Percentiles rank a stretch among this genome's conserved stretches.
Evolutionary conservation across 2,797 vertebrate genomes (phyloP).

Genomic region (Ctenochaetus hawaiiensis): DNA sequence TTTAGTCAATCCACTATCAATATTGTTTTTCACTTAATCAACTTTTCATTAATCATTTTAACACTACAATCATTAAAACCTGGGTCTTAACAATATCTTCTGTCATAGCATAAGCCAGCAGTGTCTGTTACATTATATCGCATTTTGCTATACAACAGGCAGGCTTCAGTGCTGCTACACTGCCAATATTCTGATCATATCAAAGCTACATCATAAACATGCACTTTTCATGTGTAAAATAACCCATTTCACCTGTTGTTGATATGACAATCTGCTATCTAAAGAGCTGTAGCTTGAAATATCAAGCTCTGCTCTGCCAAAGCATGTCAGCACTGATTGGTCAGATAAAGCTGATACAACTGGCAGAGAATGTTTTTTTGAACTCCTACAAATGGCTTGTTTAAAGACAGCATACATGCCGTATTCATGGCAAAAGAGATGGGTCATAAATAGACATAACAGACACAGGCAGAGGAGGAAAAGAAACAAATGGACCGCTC

Average conservation of each 20-base stretch:
- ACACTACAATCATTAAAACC: neutral
- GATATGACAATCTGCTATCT: conserved; percentile 40
- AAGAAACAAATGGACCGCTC: conserved; percentile 48
- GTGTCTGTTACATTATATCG: neutral
- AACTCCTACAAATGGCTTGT: conserved; percentile 43
- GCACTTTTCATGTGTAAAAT: conserved; percentile 65
- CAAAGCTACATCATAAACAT: conserved; percentile 48
- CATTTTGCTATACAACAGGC: conserved; percentile 27
- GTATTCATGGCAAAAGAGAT: conserved; percentile 40
- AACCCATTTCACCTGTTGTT: conserved; percentile 54
- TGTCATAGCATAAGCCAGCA: neutral
- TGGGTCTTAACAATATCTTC: neutral
- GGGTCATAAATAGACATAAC: conserved; percentile 45
- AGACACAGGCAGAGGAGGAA: conserved; percentile 24
- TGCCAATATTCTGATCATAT: conserved; percentile 48
- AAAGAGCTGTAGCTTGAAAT: conserved; percentile 46
- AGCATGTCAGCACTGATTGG: conserved; percentile 57
- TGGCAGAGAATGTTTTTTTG: conserved; percentile 24
- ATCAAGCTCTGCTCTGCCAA: conserved; percentile 56
- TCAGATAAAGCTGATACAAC: conserved; percentile 55
- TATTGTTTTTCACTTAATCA: neutral
- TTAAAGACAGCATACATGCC: conserved; percentile 55
- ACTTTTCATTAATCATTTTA: neutral
- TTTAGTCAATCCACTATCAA: neutral
- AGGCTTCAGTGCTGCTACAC: conserved; percentile 26